Evolutionary conservation across 2,797 vertebrate species (phyloP), one percentile per base, ranked within the genome.

Genomic region (Clarias laeviceps): DNA sequence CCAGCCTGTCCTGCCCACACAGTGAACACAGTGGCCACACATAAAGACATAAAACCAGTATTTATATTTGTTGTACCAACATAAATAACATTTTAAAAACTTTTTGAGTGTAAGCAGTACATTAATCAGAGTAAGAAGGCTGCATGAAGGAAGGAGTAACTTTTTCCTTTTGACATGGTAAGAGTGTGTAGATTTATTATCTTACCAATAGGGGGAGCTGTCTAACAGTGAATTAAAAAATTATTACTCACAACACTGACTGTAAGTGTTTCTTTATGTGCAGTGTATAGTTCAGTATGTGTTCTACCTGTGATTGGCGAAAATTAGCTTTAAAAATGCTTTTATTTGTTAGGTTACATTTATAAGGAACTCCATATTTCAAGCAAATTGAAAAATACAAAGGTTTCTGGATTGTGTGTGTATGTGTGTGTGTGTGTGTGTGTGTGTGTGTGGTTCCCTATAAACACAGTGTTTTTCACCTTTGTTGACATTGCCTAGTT

Each of bases 161-260:
- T 27, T n/a, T 7, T 64, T 59, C 17, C 24, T 62, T 3, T n/a
- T 62, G 22, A 62, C 62, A 14, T 27, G n/a, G 62, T 12, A n/a
- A 27, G 17, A 34, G 65, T 20, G 37, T 73, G 72, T 54, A 27
- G n/a, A 27, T 54, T 32, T 9, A 59, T 22, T 11, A 20, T 18
- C 15, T 64, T 59, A 64, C 57, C 77, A 37, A 24, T 3, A 79
- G 77, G 77, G 76, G 77, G 77, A 17, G 77, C 77, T 79, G 57
- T 62, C 12, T 79, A 40, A 79, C 22, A n/a, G 22, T 27, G 18
- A 37, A 5, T 40, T 6, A 20, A 18, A 18, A 59, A 18, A 57
- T 9, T 45, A 45, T 45, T 11, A 9, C 40, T 45, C 40, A 9
- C 8, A 45, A 9, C 40, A 45, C 37, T 40, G 40, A 40, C 40